A percentile compares a stretch with the other conserved stretches of the same genome.
Evolutionary conservation across 2,888 invertebrate genomes (phyloP).

Genomic region (Blastobasis lacticolella): DNA sequence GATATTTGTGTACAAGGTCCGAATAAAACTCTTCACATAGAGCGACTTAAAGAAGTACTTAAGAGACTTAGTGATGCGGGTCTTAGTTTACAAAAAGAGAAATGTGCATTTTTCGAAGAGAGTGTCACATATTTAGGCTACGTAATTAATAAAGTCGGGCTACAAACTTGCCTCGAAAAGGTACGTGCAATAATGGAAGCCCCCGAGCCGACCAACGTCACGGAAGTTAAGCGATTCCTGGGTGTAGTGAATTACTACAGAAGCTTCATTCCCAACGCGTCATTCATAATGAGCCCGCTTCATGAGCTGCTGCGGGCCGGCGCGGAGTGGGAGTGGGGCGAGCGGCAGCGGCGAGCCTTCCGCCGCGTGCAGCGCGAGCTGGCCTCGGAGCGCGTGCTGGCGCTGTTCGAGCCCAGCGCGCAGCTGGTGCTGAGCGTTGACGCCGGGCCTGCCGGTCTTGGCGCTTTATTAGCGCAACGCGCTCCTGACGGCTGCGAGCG

Average conservation of each 20-base stretch:
- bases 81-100: conserved; percentile 8
- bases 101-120: conserved; percentile 11
- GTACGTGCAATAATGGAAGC: conserved; percentile 3
- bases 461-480: conserved; percentile 9
- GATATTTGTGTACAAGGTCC: no score
- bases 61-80: conserved; percentile 8
- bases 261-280: no score
- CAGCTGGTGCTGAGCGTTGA: conserved; percentile 8
- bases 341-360: conserved; percentile 1
- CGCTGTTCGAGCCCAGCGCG: conserved; percentile 11
- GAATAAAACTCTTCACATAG: conserved; percentile 2
- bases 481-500: conserved; percentile 4
- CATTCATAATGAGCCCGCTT: conserved; percentile 4
- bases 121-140: conserved; percentile 8
- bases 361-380: conserved; percentile 1
- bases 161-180: conserved; percentile 4
- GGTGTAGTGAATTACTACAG: conserved; percentile 7
- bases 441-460: conserved; percentile 10
- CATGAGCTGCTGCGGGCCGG: conserved; percentile 1
- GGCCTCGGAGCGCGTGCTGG: conserved; percentile 9
- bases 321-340: conserved; percentile 3
- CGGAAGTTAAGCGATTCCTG: conserved; percentile 9
- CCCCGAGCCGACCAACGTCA: neutral
- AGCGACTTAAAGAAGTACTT: conserved; percentile 5
- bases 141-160: conserved; percentile 2